phyloP scores from a whole-genome alignment of 2,888 invertebrate genomes.

The Drosophila atroscutellata region DNA sequence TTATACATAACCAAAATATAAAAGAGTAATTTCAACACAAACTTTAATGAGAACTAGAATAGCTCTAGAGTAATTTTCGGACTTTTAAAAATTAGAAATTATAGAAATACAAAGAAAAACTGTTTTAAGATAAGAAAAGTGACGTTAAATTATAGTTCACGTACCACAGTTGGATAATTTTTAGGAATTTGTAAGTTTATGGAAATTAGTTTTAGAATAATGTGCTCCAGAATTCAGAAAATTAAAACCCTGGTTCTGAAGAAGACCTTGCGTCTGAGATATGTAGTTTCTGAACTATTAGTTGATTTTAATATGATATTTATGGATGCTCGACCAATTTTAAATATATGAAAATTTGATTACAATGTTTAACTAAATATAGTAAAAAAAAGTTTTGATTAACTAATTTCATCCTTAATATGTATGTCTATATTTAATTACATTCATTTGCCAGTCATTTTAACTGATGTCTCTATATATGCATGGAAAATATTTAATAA shows the following conservation, averaged over 20 bases:
- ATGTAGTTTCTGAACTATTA: not conserved
- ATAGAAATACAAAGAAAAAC: no score
- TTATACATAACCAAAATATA: not conserved
- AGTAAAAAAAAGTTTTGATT: not conserved
- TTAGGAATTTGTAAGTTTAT: no score
- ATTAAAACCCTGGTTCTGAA: no score
- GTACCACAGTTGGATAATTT: no score
- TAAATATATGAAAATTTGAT: no score
- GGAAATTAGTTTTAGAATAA: no score
- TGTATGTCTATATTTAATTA: not conserved
- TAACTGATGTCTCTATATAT: not conserved
- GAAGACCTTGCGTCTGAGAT: not conserved
- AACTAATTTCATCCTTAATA: not conserved
- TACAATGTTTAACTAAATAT: not conserved
- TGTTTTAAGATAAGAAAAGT: not conserved
- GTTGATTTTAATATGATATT: not conserved
- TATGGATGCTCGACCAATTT: no score
- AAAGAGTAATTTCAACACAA: not conserved
- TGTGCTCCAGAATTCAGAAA: no score
- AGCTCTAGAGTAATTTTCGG: not conserved
- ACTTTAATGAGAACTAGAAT: not conserved
- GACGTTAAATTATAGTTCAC: no score
- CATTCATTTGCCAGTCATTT: not conserved
- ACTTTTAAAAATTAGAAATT: not conserved
- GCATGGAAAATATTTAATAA: not conserved